These are phyloP conservation scores for Euplexia lucipara DNA, from an alignment of 2,888 invertebrate genomes.

Conservation along the genomic window DNA sequence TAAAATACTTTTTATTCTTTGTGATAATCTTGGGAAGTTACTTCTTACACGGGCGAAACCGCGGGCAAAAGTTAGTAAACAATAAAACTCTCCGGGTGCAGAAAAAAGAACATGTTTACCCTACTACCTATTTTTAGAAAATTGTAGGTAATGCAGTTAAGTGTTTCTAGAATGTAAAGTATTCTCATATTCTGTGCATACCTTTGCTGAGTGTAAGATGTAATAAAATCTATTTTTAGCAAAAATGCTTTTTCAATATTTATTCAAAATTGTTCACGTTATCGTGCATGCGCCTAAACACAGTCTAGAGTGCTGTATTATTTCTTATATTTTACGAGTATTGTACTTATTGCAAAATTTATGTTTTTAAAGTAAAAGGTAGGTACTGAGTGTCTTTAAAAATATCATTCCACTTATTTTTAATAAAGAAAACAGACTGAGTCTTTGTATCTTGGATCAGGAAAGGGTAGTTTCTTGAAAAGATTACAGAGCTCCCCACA, in stretches of 20 bases:
- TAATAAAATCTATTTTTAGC: constrained; percentile 13
- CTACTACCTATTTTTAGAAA: constrained; percentile 12
- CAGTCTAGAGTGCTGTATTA: constrained; percentile 16
- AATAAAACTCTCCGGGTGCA: constrained; percentile 1
- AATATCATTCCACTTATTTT: background rate
- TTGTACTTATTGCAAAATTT: constrained; percentile 11
- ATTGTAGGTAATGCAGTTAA: background rate
- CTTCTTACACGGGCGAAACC: no score
- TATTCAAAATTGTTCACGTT: constrained; percentile 7
- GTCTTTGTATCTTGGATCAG: background rate
- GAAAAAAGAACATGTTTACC: background rate
- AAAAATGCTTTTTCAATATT: constrained; percentile 4
- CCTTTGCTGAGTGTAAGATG: constrained; percentile 10
- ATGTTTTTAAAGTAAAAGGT: constrained; percentile 7
- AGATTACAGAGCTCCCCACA: background rate
- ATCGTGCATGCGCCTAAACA: background rate
- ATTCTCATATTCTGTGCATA: constrained; percentile 3
- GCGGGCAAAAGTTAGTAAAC: no score
- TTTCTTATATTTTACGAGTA: constrained; percentile 30
- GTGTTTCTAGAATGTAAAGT: constrained; percentile 4
- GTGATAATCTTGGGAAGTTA: no score
- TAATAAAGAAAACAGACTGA: background rate
- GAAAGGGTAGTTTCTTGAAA: background rate
- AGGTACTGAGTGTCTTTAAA: background rate
- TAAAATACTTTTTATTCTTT: no score